Evolutionary conservation across 53 echinoderm and acorn worm genomes (phyloP), one percentile per base, ranked within the genome.

Genomic region (Echinometra lucunter): DNA sequence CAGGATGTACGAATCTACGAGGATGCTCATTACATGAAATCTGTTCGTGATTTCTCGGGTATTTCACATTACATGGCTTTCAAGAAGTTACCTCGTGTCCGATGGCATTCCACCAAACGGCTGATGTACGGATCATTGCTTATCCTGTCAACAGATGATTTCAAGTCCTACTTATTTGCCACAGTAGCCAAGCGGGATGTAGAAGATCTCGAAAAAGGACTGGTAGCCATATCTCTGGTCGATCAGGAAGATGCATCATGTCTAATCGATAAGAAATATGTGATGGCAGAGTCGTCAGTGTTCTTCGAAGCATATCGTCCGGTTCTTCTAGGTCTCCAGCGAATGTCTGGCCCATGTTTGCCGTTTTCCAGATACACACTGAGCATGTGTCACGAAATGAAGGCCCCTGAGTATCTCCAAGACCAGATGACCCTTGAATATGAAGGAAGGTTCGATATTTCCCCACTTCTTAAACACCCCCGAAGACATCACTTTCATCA

Each of bases 281-380:
- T 91, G 53, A 97, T 98, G 98, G 97, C 96, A 28, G 98, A 98
- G 91, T 97, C 98, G 12, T 67, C 96, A 27, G 96, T 97, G 25
- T 98, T 98, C 95, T 98, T 98, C 82, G 98, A 98, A 93, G 98
- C 98, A 1, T 98, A 98, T 87, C 95, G 98, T 13, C 97, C 95
- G 16, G 97, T 97, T 17, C 93, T 98, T 30, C 60, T 93, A 34
- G 95, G 96, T 27, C 89, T 99, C 45, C 98, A 99, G 82, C 92
- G 96, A 45, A 94, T 97, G 19, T 74, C 66, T 21, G 91, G 70
- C 35, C 45, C 92, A 28, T 89, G 85, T 5, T 89, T 99, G n/a
- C 98, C 97, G 15, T 74, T 99, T n/a, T 83, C 96, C 94, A 78
- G 94, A 28, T 97, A 99, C 92, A 95, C 97, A 21, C 89, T 98